Evolutionary conservation across 2,113 vertebrate genomes (phyloP), one percentile per base, ranked within the genome.

Genomic region (Indri indri): DNA sequence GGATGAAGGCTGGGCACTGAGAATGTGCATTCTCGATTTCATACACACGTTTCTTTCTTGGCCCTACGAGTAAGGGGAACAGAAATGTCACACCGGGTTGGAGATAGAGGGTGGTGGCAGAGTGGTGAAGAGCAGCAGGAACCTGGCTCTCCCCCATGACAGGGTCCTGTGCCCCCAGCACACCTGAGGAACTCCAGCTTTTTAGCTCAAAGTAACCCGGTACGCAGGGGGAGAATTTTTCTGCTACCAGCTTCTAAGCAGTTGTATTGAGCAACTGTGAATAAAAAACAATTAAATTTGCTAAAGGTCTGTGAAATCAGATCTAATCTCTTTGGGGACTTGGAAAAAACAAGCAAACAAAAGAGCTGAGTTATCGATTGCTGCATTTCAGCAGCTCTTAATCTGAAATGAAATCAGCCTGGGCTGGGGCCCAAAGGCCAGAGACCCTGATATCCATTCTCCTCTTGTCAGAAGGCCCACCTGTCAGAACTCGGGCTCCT

Each of bases 341-440:
- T 88, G 84, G 85, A 45, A 95, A 94, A 97, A 96, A 96, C 96
- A 97, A 97, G 96, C 97, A 98, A 97, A 97, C 97, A 97, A 97
- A 97, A 97, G 97, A 97, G 97, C 90, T 66, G 92, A 96, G 96
- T 94, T 98, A 98, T 98, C 82, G 97, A 98, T 97, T 82, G 92
- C 95, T 97, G 76, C 97, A 96, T 98, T 98, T 98, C 94, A 94
- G 97, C 84, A 40, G 84, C 88, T 97, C 96, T 98, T 98, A 98
- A 98, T 98, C 98, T 98, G 96, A 98, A 98, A 98, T 98, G 98
- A 96, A 98, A 98, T 98, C 98, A 98, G 95, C 93, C 76, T 54
- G 47, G 91, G 40, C 93, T 94, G 94, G 95, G 95, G 34, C 96
- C 96, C 71, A 74, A 93, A 96, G 96, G 96, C 96, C 88, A 83